A percentile compares a stretch with the other conserved stretches of the same genome.
phyloP scores from a whole-genome alignment of 2,113 vertebrate genomes.

The Carlito syrichta region DNA sequence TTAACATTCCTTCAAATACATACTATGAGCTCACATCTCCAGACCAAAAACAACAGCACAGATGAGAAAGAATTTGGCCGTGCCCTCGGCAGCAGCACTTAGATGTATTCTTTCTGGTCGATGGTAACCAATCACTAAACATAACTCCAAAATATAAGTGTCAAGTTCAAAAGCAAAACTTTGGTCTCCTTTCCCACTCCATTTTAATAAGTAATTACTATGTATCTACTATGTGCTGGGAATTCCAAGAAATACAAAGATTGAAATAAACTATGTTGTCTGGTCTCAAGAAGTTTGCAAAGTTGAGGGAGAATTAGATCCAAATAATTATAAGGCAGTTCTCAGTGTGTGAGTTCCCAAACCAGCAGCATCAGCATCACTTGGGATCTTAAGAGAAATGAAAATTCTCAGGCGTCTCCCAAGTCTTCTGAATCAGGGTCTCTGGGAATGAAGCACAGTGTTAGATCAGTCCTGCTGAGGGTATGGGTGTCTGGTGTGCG shows the following conservation, averaged over 20 bases:
- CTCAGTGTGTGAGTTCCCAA: background rate
- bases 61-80: background rate
- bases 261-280: background rate
- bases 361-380: background rate
- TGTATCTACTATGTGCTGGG: background rate
- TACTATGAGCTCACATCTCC: background rate
- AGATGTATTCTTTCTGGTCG: background rate
- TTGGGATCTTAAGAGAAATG: background rate
- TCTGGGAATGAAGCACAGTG: background rate
- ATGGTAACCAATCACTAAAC: background rate
- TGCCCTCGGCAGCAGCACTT: background rate
- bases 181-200: background rate
- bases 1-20: background rate
- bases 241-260: background rate
- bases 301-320: background rate
- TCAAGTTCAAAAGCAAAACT: constrained; percentile 5
- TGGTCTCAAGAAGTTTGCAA: background rate
- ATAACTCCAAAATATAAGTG: background rate
- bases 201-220: constrained; percentile 34
- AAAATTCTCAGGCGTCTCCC: background rate
- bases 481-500: no score
- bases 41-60: background rate
- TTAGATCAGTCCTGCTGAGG: no score
- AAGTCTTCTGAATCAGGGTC: background rate
- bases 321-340: background rate